Percentiles rank a stretch among this genome's conserved stretches.
Conservation (phyloP, 2,797 vertebrate genomes). For the Mormyrus proboscirostris region DNA sequence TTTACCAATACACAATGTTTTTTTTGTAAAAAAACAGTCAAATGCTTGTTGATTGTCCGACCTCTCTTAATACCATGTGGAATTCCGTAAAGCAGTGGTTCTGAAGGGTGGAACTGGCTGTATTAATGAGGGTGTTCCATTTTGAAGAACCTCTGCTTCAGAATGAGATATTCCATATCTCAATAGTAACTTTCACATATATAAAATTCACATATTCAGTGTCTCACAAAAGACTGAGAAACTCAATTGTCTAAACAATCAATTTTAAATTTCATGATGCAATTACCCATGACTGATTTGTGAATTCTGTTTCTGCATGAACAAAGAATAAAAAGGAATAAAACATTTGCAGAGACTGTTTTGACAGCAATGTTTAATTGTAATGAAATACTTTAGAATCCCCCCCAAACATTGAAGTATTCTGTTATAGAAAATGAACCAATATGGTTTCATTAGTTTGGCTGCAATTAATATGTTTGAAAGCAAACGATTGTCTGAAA, state of each 20-base stretch:
- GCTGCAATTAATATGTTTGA: not conserved
- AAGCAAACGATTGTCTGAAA: not conserved
- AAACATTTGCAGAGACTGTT: not conserved
- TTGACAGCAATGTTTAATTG: not conserved
- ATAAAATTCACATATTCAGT: not conserved
- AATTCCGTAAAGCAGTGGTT: not conserved
- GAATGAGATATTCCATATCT: not conserved
- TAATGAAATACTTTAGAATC: not conserved
- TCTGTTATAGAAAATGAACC: not conserved
- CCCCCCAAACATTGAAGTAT: not conserved
- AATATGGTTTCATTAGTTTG: not conserved
- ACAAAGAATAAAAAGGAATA: not conserved
- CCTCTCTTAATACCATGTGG: not conserved
- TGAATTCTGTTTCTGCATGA: constrained; percentile 4
- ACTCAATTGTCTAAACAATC: not conserved
- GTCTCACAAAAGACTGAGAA: not conserved
- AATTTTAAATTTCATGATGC: not conserved
- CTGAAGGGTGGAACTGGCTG: not conserved
- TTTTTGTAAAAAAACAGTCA: not conserved
- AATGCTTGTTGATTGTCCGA: not conserved
- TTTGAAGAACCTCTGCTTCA: not conserved
- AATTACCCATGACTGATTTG: not conserved
- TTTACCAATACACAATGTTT: not conserved
- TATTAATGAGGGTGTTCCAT: not conserved
- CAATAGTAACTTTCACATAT: not conserved